phyloP scores from a whole-genome alignment of 1,140 invertebrate species.

The Brachionus rubens region DNA sequence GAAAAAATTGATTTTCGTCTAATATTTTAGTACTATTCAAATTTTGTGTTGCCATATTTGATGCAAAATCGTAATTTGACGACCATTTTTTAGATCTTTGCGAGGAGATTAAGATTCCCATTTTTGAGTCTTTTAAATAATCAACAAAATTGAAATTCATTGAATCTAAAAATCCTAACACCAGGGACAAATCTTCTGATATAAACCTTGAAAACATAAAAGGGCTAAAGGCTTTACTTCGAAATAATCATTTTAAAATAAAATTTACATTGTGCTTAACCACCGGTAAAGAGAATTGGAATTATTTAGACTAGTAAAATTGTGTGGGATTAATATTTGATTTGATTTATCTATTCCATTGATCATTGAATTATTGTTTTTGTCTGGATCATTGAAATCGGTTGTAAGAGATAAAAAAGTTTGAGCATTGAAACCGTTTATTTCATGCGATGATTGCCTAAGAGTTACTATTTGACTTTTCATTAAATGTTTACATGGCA shows the following conservation, averaged over 20 bases:
- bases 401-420: constrained; percentile 37
- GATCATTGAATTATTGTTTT: constrained; percentile 12
- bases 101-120: constrained; percentile 65
- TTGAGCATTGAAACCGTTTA: constrained; percentile 17
- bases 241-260: not conserved
- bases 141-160: constrained; percentile 55
- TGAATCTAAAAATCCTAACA: not conserved
- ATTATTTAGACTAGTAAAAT: not conserved
- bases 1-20: not conserved
- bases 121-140: constrained; percentile 72
- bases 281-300: not conserved
- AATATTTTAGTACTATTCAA: constrained; percentile 39
- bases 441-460: constrained; percentile 8
- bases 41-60: not conserved
- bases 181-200: not conserved
- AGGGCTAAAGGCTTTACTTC: not conserved
- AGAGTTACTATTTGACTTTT: constrained; percentile 35
- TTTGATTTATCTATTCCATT: not conserved
- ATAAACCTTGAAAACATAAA: not conserved
- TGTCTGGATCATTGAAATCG: constrained; percentile 6
- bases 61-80: constrained; percentile 15
- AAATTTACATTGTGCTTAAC: constrained; percentile 5
- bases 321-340: not conserved
- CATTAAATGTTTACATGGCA: constrained; percentile 44
- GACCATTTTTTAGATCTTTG: constrained; percentile 35